Percentiles rank a stretch among this genome's conserved stretches.
These are phyloP conservation scores for Nannoperca obscura DNA, from an alignment of 2,797 vertebrate species.

Conservation along the genomic window DNA sequence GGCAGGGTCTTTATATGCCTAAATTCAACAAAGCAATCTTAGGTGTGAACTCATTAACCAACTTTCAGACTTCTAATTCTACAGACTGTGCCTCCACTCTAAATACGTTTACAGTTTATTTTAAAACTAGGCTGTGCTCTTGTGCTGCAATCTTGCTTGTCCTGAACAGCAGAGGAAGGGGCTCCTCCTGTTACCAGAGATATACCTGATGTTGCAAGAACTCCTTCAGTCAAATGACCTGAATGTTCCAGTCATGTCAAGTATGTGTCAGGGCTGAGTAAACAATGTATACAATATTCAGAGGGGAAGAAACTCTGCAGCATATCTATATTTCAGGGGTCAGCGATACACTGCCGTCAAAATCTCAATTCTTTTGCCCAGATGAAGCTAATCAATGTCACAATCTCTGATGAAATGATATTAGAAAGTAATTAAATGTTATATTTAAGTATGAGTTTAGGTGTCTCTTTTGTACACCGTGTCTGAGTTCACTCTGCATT, in stretches of 20 bases:
- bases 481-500: slow-evolving; percentile 6
- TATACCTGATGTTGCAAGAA: slow-evolving; percentile 79
- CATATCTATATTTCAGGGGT: slow-evolving; percentile 44
- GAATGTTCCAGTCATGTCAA: slow-evolving; percentile 73
- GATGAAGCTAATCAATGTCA: slow-evolving; percentile 45
- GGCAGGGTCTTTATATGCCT: background rate
- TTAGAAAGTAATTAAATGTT: slow-evolving; percentile 12
- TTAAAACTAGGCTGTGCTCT: slow-evolving; percentile 48
- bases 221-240: slow-evolving; percentile 74
- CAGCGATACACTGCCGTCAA: slow-evolving; percentile 20
- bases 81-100: slow-evolving; percentile 6
- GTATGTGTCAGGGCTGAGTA: slow-evolving; percentile 72
- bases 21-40: slow-evolving; percentile 9
- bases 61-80: slow-evolving; percentile 26
- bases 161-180: slow-evolving; percentile 63
- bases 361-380: slow-evolving; percentile 14
- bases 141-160: slow-evolving; percentile 59
- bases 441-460: background rate
- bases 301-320: slow-evolving; percentile 23
- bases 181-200: slow-evolving; percentile 75
- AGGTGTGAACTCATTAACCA: slow-evolving; percentile 20
- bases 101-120: slow-evolving; percentile 41
- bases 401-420: slow-evolving; percentile 11
- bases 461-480: background rate
- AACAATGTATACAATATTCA: slow-evolving; percentile 71